Evolutionary conservation across 2,888 invertebrate genomes (phyloP).

Genomic region (Platycheirus rosarum): DNA sequence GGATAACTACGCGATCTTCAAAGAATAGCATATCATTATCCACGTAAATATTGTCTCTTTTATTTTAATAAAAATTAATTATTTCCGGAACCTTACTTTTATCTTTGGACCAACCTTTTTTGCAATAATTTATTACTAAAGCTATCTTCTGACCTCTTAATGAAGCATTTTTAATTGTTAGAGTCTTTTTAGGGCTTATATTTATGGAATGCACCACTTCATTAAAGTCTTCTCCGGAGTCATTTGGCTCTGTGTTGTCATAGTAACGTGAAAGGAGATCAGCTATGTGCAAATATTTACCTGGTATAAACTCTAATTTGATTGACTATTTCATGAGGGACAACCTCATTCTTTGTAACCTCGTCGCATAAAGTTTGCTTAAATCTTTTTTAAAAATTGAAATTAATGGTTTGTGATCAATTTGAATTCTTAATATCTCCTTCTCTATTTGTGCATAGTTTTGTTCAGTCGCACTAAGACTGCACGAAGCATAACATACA

Average conservation of each 20-base stretch:
- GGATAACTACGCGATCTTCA: constrained; percentile 29
- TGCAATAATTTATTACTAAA: not conserved
- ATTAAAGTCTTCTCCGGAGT: not conserved
- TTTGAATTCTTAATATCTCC: constrained; percentile 53
- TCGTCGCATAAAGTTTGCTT: constrained; percentile 70
- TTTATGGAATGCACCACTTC: not conserved
- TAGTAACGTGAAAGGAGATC: constrained; percentile 3
- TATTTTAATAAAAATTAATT: constrained; percentile 5
- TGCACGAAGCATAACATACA: constrained; percentile 16
- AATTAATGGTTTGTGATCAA: constrained; percentile 77
- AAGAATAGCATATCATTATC: constrained; percentile 36
- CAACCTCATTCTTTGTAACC: constrained; percentile 75
- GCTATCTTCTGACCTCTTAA: not conserved
- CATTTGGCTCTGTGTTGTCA: not conserved
- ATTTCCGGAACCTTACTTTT: not conserved
- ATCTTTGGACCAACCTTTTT: constrained; percentile 3
- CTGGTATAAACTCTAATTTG: constrained; percentile 11
- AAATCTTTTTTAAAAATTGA: constrained; percentile 75
- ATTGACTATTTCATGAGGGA: constrained; percentile 74
- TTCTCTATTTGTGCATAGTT: constrained; percentile 72
- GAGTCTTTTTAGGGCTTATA: not conserved
- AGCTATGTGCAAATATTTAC: constrained; percentile 15
- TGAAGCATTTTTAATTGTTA: not conserved
- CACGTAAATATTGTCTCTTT: constrained; percentile 4
- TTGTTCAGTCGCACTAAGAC: not conserved